These are phyloP conservation scores for Ornithoptera priamus DNA, from an alignment of 2,888 invertebrate species.

Conservation along the genomic window DNA sequence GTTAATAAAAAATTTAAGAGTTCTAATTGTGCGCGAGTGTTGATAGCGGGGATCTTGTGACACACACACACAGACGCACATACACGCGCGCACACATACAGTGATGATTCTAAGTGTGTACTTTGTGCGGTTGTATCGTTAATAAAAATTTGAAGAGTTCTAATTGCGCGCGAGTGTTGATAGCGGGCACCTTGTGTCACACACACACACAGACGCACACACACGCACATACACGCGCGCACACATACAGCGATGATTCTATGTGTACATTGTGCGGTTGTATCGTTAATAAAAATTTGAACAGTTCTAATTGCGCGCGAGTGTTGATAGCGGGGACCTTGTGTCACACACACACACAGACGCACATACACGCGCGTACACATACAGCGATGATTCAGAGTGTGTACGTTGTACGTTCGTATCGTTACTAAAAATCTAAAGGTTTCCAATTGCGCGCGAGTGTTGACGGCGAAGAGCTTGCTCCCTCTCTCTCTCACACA, in stretches of 20 bases:
- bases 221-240: not conserved
- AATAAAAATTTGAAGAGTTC: constrained; percentile 19
- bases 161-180: not conserved
- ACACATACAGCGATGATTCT: not conserved
- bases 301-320: not conserved
- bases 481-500: no score
- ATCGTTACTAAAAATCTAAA: constrained; percentile 22
- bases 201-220: no score
- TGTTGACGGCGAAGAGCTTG: constrained; percentile 9
- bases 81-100: not conserved
- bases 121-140: constrained; percentile 12
- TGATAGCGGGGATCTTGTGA: constrained; percentile 7
- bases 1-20: constrained; percentile 20
- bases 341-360: no score
- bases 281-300: not conserved
- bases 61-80: not conserved
- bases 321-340: no score
- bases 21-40: constrained; percentile 19
- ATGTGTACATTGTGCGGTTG: not conserved
- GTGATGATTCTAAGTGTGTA: not conserved
- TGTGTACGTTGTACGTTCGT: not conserved
- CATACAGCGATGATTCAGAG: constrained; percentile 9
- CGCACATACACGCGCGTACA: not conserved
- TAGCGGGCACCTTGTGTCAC: no score
- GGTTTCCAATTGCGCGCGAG: constrained; percentile 21